A percentile compares a stretch with the other conserved stretches of the same genome.
Evolutionary conservation across 1,140 invertebrate species (phyloP).

Genomic region (Lucilia cuprina): DNA sequence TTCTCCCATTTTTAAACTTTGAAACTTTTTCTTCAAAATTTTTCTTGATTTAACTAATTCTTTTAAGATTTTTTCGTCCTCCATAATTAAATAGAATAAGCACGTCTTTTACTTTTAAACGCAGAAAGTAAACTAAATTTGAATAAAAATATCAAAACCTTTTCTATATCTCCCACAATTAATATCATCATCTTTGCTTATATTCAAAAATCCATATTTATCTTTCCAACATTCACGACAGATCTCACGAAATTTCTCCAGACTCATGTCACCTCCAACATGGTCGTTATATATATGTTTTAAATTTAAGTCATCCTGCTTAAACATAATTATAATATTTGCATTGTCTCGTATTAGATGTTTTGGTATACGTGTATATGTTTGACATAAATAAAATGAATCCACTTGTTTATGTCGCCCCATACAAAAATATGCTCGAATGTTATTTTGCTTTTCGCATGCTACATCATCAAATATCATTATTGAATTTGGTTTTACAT

Average conservation of each 20-base stretch:
- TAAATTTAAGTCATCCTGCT: constrained; percentile 61
- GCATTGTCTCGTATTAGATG: constrained; percentile 59
- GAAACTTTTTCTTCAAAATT: constrained; percentile 7
- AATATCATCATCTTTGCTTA: constrained; percentile 50
- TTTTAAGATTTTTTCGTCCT: background rate
- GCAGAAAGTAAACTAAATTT: constrained; percentile 11
- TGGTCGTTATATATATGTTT: constrained; percentile 61
- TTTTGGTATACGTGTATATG: constrained; percentile 60
- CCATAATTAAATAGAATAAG: background rate
- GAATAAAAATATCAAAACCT: constrained; percentile 48
- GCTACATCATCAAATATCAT: constrained; percentile 62
- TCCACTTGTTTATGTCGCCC: constrained; percentile 55
- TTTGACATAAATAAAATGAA: constrained; percentile 59
- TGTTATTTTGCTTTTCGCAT: constrained; percentile 50
- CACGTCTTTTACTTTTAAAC: background rate
- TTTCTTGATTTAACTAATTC: constrained; percentile 7
- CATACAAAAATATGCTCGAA: constrained; percentile 57
- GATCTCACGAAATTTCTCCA: constrained; percentile 46
- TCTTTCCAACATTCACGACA: constrained; percentile 45
- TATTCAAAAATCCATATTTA: constrained; percentile 50
- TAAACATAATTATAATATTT: constrained; percentile 60
- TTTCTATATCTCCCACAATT: constrained; percentile 46
- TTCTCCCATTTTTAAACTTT: constrained; percentile 21
- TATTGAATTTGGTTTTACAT: constrained; percentile 47
- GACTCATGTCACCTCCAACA: constrained; percentile 51